Evolutionary conservation across 2,113 vertebrate species (phyloP).

Genomic region (Vidua macroura): DNA sequence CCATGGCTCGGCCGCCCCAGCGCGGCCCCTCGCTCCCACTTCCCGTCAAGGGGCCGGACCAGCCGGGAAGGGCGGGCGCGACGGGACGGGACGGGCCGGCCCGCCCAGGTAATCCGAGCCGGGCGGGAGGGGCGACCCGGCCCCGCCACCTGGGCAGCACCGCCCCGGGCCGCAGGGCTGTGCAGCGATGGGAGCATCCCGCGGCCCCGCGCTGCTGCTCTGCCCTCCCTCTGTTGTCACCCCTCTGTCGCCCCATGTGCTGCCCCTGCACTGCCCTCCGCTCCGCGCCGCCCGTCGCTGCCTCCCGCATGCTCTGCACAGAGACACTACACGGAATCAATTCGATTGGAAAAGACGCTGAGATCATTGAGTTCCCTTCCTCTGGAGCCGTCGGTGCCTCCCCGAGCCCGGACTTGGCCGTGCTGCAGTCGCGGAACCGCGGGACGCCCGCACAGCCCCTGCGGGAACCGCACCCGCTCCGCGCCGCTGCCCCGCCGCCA

Average conservation of each 20-base stretch:
- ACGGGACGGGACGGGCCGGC: background rate
- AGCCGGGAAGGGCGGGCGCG: background rate
- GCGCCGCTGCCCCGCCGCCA: background rate
- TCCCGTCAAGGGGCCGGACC: conserved; percentile 20
- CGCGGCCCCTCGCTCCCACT: background rate
- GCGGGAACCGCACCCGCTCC: background rate
- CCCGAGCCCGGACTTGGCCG: background rate
- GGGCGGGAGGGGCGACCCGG: background rate
- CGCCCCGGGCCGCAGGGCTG: background rate
- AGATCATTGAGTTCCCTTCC: background rate
- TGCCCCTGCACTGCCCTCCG: no score
- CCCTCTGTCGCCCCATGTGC: background rate
- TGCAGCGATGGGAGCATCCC: background rate
- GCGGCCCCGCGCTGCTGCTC: rapidly evolving
- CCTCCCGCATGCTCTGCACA: background rate
- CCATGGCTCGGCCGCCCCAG: background rate
- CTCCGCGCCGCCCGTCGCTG: background rate
- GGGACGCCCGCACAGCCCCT: background rate
- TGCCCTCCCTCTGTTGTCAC: background rate
- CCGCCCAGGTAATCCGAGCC: conserved; percentile 50
- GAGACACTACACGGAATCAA: background rate
- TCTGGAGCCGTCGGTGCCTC: background rate
- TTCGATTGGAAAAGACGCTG: background rate
- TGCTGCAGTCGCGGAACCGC: background rate
- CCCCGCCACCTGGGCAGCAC: background rate